Evolutionary conservation across 2,797 vertebrate genomes (phyloP).

Genomic region (Scleropages formosus): DNA sequence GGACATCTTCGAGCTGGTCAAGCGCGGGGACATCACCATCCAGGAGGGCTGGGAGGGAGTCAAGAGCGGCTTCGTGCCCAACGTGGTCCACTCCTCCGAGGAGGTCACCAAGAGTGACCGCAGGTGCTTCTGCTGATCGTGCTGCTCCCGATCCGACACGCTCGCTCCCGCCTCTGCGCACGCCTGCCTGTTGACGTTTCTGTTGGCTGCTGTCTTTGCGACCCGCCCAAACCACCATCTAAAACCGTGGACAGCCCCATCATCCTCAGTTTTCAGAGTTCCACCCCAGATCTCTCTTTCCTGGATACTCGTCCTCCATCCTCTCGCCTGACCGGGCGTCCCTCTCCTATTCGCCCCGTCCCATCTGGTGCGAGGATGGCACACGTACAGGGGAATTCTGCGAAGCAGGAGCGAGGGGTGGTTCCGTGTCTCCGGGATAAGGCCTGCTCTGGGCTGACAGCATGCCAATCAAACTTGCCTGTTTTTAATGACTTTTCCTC

Average conservation of each 20-base stretch:
- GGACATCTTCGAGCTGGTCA: constrained; percentile 94
- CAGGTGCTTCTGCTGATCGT: constrained; percentile 89
- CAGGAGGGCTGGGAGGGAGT: constrained; percentile 99
- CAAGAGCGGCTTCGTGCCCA: constrained; percentile 96
- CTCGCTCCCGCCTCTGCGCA: background rate
- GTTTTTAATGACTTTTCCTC: constrained; percentile 21
- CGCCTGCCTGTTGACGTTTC: constrained; percentile 18
- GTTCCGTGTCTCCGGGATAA: background rate
- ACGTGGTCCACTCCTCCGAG: constrained; percentile 96
- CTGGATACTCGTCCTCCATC: background rate
- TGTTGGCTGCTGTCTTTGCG: constrained; percentile 11
- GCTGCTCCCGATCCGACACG: background rate
- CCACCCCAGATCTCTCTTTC: background rate
- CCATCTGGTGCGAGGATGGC: background rate
- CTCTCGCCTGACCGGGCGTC: background rate
- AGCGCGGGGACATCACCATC: constrained; percentile 90
- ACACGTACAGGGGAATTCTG: constrained; percentile 20
- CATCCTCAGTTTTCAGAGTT: background rate
- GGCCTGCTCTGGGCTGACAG: background rate
- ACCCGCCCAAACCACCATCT: constrained; percentile 8
- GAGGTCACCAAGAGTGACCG: constrained; percentile 97
- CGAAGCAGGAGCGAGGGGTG: background rate
- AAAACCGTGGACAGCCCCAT: background rate
- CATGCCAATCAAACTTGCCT: constrained; percentile 17
- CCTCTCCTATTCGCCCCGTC: background rate